phyloP scores from a whole-genome alignment of 2,888 invertebrate species.

The Drosophila paracracens region DNA sequence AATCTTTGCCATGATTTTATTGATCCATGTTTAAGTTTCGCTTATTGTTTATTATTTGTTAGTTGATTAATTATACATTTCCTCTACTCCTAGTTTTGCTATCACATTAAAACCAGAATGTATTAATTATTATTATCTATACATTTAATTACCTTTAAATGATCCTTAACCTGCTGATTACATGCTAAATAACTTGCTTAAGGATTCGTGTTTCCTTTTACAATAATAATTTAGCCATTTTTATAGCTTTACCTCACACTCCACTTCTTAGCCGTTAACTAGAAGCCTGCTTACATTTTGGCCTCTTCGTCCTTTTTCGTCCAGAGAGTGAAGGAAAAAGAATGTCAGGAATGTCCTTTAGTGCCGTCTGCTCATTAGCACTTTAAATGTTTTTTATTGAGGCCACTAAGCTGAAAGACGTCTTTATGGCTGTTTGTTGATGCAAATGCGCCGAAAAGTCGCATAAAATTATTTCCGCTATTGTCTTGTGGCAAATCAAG shows the following conservation, averaged over 20 bases:
- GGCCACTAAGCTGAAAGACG: conserved; percentile 54
- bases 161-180: not conserved
- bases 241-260: not conserved
- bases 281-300: not conserved
- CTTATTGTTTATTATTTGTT: too few species aligned
- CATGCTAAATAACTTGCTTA: not conserved
- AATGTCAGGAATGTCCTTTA: conserved; percentile 25
- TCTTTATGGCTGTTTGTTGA: conserved; percentile 72
- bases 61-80: not conserved
- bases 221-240: not conserved
- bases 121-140: not conserved
- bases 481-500: conserved; percentile 57
- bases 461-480: conserved; percentile 76
- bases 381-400: conserved; percentile 52
- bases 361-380: conserved; percentile 56
- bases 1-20: not conserved
- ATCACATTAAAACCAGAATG: too few species aligned
- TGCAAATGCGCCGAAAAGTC: conserved; percentile 65
- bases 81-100: not conserved
- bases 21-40: not conserved
- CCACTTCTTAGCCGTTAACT: not conserved
- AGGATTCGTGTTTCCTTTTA: not conserved
- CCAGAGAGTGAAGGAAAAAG: not conserved
- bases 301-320: not conserved
- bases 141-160: not conserved